Evolutionary conservation across 2,888 invertebrate genomes (phyloP).

Genomic region (Lacanobia oleracea): DNA sequence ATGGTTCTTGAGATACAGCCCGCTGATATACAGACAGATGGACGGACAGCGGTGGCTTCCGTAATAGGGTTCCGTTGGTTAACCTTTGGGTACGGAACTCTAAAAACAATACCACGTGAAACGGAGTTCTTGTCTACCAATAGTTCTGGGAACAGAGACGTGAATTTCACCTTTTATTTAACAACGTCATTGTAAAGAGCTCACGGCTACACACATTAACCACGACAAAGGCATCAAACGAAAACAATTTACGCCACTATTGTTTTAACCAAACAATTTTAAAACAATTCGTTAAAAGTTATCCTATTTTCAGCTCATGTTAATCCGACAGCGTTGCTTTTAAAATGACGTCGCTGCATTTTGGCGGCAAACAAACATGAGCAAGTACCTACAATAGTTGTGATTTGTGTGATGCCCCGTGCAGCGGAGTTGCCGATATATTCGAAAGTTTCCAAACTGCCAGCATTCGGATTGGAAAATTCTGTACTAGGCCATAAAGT

Average conservation of each 20-base stretch:
- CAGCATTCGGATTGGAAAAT: slow-evolving; percentile 79
- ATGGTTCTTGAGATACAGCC: no score
- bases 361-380: slow-evolving; percentile 70
- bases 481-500: slow-evolving; percentile 77
- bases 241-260: slow-evolving; percentile 30
- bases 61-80: no score
- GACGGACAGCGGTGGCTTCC: no score
- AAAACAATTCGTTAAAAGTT: slow-evolving; percentile 50
- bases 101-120: neutral
- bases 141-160: neutral
- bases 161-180: neutral
- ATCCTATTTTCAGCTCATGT: slow-evolving; percentile 38
- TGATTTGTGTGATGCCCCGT: slow-evolving; percentile 71
- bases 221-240: slow-evolving; percentile 42
- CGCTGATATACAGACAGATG: no score
- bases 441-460: slow-evolving; percentile 75
- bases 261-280: slow-evolving; percentile 44
- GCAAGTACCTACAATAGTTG: slow-evolving; percentile 68
- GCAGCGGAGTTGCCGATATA: slow-evolving; percentile 53
- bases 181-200: neutral
- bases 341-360: slow-evolving; percentile 62
- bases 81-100: no score
- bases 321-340: slow-evolving; percentile 48
- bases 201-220: slow-evolving; percentile 18
- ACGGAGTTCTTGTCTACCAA: neutral